Evolutionary conservation across 2,113 vertebrate species (phyloP).

Genomic region (Bucco capensis): DNA sequence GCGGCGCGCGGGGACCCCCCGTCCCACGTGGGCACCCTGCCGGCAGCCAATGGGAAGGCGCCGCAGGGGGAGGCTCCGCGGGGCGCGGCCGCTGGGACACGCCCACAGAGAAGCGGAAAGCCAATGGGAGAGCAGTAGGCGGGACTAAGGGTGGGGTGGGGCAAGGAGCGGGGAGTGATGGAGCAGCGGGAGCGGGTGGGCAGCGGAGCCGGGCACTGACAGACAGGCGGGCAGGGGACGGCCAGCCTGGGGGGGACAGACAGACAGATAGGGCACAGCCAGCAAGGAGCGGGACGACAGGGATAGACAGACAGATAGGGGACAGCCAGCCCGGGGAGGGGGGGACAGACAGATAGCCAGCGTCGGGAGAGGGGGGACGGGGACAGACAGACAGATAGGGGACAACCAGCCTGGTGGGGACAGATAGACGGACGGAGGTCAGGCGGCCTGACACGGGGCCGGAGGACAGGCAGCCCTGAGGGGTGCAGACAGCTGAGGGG

Average conservation of each 20-base stretch:
- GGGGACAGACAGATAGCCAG: background rate
- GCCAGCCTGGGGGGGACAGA: background rate
- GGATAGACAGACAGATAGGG: background rate
- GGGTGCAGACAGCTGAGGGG: background rate
- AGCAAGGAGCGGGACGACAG: no score
- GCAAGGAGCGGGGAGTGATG: background rate
- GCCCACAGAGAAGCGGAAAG: background rate
- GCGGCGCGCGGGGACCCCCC: background rate
- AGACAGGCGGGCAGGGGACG: background rate
- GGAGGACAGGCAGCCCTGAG: background rate
- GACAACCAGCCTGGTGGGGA: background rate
- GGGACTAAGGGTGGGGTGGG: background rate
- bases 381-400: background rate
- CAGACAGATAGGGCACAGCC: background rate
- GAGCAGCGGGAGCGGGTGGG: background rate
- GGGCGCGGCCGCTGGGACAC: background rate
- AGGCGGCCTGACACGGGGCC: background rate
- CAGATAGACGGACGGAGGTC: background rate
- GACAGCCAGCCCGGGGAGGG: no score
- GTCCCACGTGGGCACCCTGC: background rate
- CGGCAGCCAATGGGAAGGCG: background rate
- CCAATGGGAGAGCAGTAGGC: slow-evolving; percentile 46
- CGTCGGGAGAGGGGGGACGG: background rate
- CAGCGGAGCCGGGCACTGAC: background rate
- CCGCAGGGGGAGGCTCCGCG: no score